Percentiles rank a stretch among this genome's conserved stretches.
These are phyloP conservation scores for Holocentrus rufus DNA, from an alignment of 2,797 vertebrate genomes.

Conservation along the genomic window DNA sequence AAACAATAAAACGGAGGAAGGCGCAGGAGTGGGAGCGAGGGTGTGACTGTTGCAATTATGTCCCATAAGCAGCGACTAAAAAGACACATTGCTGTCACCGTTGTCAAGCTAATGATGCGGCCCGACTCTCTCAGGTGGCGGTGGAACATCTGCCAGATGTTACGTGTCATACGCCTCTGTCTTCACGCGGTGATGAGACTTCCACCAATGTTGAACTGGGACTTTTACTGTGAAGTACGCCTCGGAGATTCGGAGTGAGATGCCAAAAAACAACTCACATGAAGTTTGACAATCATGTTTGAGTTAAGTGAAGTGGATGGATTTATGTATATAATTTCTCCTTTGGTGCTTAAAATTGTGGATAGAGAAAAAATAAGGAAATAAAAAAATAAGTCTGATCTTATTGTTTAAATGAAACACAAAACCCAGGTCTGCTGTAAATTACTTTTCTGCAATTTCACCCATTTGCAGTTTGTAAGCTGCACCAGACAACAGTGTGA, in stretches of 20 bases:
- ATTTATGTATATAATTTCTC: too few relatives aligned
- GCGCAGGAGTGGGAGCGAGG: background rate
- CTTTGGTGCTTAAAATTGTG: too few relatives aligned
- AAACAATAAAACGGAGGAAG: background rate
- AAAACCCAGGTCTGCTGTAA: too few relatives aligned
- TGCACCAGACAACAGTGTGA: too few relatives aligned
- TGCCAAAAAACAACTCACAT: background rate
- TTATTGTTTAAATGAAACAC: too few relatives aligned
- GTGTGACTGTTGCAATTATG: background rate
- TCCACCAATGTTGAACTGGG: background rate
- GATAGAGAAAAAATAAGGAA: too few relatives aligned
- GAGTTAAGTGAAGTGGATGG: too few relatives aligned
- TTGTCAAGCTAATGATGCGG: conserved; percentile 9
- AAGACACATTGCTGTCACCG: background rate
- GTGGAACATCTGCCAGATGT: background rate
- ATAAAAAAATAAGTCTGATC: too few relatives aligned
- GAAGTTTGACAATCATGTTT: background rate
- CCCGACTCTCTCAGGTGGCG: conserved; percentile 10
- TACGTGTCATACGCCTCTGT: background rate
- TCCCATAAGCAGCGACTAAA: conserved; percentile 17
- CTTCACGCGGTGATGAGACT: background rate
- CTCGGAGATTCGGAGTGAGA: background rate
- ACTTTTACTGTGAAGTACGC: background rate
- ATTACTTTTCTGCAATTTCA: too few relatives aligned
- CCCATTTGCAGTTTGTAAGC: too few relatives aligned